These are phyloP conservation scores for Labeo catla DNA, from an alignment of 2,113 vertebrate species.

Conservation along the genomic window DNA sequence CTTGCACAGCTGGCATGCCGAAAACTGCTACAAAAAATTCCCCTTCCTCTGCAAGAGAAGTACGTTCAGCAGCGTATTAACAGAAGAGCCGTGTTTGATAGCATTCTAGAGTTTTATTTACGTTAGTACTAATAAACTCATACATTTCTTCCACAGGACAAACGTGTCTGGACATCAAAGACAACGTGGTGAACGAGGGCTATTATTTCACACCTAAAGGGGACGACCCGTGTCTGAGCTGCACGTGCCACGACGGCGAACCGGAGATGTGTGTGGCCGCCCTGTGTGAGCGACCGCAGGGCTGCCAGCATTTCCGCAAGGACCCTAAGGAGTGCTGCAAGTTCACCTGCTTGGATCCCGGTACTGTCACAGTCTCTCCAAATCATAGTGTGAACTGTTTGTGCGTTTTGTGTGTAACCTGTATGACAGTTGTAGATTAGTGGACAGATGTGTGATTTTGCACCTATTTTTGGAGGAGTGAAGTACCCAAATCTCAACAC, in stretches of 20 bases:
- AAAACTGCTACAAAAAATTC: constrained; percentile 95
- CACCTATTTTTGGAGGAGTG: not conserved
- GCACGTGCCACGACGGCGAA: constrained; percentile 94
- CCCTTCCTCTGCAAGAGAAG: constrained; percentile 97
- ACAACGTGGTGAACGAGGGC: constrained; percentile 96
- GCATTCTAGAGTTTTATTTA: not conserved
- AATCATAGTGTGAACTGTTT: not conserved
- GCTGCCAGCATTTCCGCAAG: constrained; percentile 93
- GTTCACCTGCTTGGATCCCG: constrained; percentile 94
- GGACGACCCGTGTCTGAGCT: constrained; percentile 95
- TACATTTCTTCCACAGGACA: constrained; percentile 78
- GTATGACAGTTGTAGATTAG: not conserved
- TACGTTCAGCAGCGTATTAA: constrained; percentile 65
- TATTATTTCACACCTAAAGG: constrained; percentile 98
- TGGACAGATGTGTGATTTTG: not conserved
- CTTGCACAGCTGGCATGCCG: constrained; percentile 94
- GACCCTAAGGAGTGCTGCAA: constrained; percentile 99
- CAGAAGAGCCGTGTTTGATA: not conserved
- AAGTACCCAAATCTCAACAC: not conserved
- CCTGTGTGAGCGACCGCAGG: constrained; percentile 93
- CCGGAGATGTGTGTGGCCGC: constrained; percentile 98
- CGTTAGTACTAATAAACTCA: not conserved
- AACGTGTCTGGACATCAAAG: constrained; percentile 97
- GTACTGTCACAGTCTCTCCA: constrained; percentile 67
- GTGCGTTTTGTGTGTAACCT: not conserved